Evolutionary conservation across 2,888 invertebrate species (phyloP).

Genomic region (Margaritifera margaritifera): DNA sequence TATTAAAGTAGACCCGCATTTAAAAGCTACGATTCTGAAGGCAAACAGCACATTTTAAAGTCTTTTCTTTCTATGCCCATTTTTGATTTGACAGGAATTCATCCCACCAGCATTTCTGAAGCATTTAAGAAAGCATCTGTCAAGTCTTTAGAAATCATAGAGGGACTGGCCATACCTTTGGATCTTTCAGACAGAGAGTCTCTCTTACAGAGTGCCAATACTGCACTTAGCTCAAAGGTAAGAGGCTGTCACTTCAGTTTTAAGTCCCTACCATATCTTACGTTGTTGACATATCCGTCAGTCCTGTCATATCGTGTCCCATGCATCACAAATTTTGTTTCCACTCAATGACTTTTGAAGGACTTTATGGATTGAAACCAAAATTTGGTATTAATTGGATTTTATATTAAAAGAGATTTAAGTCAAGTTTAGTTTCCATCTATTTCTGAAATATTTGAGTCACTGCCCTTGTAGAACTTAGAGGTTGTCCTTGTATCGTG

Average conservation of each 20-base stretch:
- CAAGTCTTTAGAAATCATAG: conserved; percentile 84
- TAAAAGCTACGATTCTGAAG: not conserved
- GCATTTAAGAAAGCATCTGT: conserved; percentile 88
- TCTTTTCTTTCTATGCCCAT: not conserved
- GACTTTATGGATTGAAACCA: too few species aligned
- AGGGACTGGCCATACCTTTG: conserved; percentile 85
- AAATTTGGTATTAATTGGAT: too few species aligned
- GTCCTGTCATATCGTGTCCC: too few species aligned
- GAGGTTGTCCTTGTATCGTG: too few species aligned
- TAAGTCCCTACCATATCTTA: not conserved
- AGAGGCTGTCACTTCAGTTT: conserved; percentile 5
- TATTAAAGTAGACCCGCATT: not conserved
- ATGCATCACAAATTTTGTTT: too few species aligned
- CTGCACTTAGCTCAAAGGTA: conserved; percentile 96
- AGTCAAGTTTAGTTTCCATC: too few species aligned
- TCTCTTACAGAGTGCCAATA: conserved; percentile 94
- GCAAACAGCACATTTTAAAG: not conserved
- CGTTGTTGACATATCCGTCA: not conserved
- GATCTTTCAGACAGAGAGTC: conserved; percentile 90
- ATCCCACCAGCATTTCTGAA: conserved; percentile 97
- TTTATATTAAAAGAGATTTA: too few species aligned
- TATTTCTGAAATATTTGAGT: too few species aligned
- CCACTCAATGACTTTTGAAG: too few species aligned
- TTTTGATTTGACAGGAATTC: conserved; percentile 82
- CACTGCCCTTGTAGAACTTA: too few species aligned